phyloP scores from a whole-genome alignment of 2,888 invertebrate species.

The Zele albiditarsus region DNA sequence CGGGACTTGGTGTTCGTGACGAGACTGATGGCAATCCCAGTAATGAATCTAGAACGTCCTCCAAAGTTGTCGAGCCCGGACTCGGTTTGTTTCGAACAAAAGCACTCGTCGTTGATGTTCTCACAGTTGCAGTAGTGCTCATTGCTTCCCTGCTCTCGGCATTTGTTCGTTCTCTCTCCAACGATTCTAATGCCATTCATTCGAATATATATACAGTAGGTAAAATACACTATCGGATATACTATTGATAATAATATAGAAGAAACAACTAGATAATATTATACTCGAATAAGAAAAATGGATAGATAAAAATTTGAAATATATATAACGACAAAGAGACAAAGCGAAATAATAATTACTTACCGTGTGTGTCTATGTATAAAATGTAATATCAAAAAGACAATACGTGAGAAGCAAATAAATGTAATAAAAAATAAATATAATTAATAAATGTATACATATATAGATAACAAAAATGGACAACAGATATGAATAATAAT shows the following conservation, averaged over 20 bases:
- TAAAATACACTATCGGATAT: background rate
- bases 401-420: conserved; percentile 23
- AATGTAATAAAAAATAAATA: conserved; percentile 28
- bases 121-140: conserved; percentile 55
- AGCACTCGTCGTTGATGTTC: conserved; percentile 53
- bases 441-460: conserved; percentile 53
- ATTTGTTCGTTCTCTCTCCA: conserved; percentile 54
- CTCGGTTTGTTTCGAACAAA: conserved; percentile 71
- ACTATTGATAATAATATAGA: background rate
- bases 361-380: conserved; percentile 44
- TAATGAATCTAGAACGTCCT: conserved; percentile 94
- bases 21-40: conserved; percentile 87
- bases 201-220: background rate
- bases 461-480: conserved; percentile 63
- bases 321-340: conserved; percentile 40
- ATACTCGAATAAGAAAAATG: conserved; percentile 1
- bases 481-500: conserved; percentile 71
- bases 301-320: background rate
- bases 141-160: conserved; percentile 69
- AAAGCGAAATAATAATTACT: conserved; percentile 45
- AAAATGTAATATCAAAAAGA: conserved; percentile 46
- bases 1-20: conserved; percentile 84
- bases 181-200: conserved; percentile 60
- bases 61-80: conserved; percentile 89
- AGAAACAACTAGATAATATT: background rate